Evolutionary conservation across 2,888 invertebrate species (phyloP).

Genomic region (Andricus curvator): DNA sequence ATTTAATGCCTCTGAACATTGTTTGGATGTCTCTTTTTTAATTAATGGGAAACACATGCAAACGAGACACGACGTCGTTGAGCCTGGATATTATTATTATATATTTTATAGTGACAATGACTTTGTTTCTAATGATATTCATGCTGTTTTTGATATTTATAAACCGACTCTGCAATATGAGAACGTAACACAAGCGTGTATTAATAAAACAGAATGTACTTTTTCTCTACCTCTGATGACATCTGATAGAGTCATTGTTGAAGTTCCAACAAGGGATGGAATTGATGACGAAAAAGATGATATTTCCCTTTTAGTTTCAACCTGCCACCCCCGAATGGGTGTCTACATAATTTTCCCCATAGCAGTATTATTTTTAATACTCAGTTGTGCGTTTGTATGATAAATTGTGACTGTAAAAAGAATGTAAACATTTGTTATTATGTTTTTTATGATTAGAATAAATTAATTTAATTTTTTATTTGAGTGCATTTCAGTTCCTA

Average conservation of each 20-base stretch:
- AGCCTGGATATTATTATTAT: slow-evolving; percentile 92
- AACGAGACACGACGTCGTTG: slow-evolving; percentile 85
- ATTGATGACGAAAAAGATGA: slow-evolving; percentile 88
- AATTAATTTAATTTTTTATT: slow-evolving; percentile 32
- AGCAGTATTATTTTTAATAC: slow-evolving; percentile 86
- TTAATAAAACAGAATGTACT: slow-evolving; percentile 88
- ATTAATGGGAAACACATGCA: slow-evolving; percentile 85
- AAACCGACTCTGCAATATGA: slow-evolving; percentile 91
- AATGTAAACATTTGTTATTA: not conserved
- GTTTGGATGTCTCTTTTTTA: slow-evolving; percentile 85
- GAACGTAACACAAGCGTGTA: slow-evolving; percentile 85
- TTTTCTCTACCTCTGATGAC: slow-evolving; percentile 87
- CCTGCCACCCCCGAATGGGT: slow-evolving; percentile 89
- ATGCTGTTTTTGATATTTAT: slow-evolving; percentile 90
- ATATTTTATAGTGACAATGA: slow-evolving; percentile 94
- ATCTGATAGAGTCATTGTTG: slow-evolving; percentile 89
- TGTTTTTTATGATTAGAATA: slow-evolving; percentile 20
- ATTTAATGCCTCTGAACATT: slow-evolving; percentile 85
- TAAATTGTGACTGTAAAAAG: not conserved
- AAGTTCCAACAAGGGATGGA: slow-evolving; percentile 90
- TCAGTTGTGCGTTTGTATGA: slow-evolving; percentile 91
- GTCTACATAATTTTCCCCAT: slow-evolving; percentile 91
- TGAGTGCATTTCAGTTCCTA: not conserved
- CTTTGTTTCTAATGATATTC: slow-evolving; percentile 87
- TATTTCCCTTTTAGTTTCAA: slow-evolving; percentile 85